Conservation (phyloP, 2,888 invertebrate species). For the Empis stercorea region DNA sequence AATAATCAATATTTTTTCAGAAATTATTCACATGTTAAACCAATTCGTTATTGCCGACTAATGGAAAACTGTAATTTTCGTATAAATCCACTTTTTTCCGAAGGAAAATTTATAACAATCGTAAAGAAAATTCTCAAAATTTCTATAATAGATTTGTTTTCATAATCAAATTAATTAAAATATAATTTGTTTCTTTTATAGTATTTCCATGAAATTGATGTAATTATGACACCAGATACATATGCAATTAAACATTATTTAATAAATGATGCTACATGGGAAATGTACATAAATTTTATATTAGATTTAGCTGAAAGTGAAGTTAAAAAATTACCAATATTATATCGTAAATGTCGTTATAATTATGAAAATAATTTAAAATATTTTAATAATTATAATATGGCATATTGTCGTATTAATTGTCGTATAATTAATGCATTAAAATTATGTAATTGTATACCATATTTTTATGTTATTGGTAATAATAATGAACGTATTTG, state of each 20-base stretch:
- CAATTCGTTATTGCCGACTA: constrained; percentile 4
- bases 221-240: constrained; percentile 20
- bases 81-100: background rate
- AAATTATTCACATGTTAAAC: too few species aligned
- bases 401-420: constrained; percentile 26
- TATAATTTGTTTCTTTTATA: constrained; percentile 7
- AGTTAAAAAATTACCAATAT: constrained; percentile 24
- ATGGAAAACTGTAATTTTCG: constrained; percentile 17
- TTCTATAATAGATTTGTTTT: too few species aligned
- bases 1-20: too few species aligned
- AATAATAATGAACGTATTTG: constrained; percentile 17
- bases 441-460: constrained; percentile 25
- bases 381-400: constrained; percentile 24
- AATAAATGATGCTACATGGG: constrained; percentile 13
- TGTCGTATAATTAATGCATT: constrained; percentile 28
- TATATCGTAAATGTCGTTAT: constrained; percentile 30
- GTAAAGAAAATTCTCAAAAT: constrained; percentile 1
- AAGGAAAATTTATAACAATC: background rate
- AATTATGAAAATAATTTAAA: constrained; percentile 24
- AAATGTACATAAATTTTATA: constrained; percentile 18
- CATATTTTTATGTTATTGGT: constrained; percentile 27
- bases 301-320: constrained; percentile 22
- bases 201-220: constrained; percentile 26
- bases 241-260: constrained; percentile 16
- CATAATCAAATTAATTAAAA: too few species aligned